Evolutionary conservation across 2,113 vertebrate species (phyloP).

Genomic region (Tetrax tetrax): DNA sequence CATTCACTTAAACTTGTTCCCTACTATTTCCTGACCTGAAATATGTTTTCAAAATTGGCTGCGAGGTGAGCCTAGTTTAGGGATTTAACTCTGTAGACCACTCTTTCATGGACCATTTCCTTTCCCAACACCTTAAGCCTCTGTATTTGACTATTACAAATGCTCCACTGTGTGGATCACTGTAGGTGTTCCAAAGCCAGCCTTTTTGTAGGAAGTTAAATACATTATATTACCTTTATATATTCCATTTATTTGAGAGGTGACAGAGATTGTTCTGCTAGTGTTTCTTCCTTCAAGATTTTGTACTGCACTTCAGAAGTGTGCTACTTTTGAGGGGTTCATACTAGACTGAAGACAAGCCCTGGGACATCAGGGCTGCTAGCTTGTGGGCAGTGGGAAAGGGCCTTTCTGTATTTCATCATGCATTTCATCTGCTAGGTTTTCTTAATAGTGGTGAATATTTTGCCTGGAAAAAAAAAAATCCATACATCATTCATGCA

Average conservation of each 20-base stretch:
- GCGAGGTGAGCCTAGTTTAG: conserved; percentile 1
- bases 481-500: neutral
- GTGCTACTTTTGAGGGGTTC: neutral
- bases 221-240: neutral
- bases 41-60: conserved; percentile 49
- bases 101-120: conserved; percentile 57
- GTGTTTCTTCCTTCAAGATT: neutral
- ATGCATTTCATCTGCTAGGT: neutral
- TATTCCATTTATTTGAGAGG: neutral
- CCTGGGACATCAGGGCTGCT: neutral
- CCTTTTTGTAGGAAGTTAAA: conserved; percentile 16
- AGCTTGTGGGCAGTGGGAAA: neutral
- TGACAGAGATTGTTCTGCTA: neutral
- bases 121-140: conserved; percentile 24
- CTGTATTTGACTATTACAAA: conserved; percentile 44
- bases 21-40: conserved; percentile 49
- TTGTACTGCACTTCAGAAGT: neutral
- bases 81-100: conserved; percentile 42
- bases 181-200: conserved; percentile 15
- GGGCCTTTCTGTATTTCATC: neutral
- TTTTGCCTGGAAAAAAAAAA: neutral
- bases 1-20: conserved; percentile 43
- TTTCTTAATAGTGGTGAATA: neutral
- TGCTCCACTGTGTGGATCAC: neutral
- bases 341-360: neutral